Conservation (phyloP, 2,113 vertebrate genomes). For the Petaurus breviceps region DNA sequence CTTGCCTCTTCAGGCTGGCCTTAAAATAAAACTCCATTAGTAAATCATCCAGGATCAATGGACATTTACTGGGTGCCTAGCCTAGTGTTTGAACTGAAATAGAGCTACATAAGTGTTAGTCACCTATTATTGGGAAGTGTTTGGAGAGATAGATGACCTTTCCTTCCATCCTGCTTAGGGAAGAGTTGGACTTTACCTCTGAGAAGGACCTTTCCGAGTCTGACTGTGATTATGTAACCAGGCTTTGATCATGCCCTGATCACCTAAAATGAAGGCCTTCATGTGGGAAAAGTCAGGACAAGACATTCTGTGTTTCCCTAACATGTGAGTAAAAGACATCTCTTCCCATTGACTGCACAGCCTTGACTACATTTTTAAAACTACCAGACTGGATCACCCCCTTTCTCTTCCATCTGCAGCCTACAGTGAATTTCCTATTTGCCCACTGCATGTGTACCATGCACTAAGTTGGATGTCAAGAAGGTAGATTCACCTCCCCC, state of each 20-base stretch:
- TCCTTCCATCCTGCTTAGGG: background rate
- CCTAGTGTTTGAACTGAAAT: background rate
- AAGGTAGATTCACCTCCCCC: background rate
- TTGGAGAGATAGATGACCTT: background rate
- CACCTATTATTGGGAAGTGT: background rate
- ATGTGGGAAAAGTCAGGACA: background rate
- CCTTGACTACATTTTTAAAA: background rate
- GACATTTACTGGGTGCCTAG: background rate
- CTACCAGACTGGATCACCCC: background rate
- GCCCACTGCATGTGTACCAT: background rate
- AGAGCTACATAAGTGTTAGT: background rate
- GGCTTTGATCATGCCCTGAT: background rate
- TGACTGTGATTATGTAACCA: background rate
- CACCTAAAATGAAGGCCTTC: background rate
- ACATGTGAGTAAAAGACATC: background rate
- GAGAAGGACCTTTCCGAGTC: too few relatives aligned
- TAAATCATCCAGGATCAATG: too few relatives aligned
- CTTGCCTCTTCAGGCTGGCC: too few relatives aligned
- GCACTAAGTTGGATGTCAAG: background rate
- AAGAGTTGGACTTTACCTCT: background rate
- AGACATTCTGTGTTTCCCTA: background rate
- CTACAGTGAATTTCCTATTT: background rate
- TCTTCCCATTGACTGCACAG: background rate
- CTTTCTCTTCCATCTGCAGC: background rate
- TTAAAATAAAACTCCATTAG: too few relatives aligned